Percentiles rank a stretch among this genome's conserved stretches.
Evolutionary conservation across 2,113 vertebrate species (phyloP).

Genomic region (Peucedramus taeniatus): DNA sequence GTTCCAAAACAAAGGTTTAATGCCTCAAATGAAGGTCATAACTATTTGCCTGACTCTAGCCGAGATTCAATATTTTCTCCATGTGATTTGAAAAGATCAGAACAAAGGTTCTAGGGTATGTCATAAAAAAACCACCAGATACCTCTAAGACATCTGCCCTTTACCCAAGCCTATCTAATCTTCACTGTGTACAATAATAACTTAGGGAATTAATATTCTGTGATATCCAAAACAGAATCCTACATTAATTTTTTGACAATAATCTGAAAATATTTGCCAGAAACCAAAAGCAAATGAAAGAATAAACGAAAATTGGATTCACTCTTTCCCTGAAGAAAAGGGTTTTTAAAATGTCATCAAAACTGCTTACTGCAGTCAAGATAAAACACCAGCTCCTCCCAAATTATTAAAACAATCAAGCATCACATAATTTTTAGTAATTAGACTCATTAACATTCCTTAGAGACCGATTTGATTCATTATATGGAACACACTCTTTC

Average conservation of each 20-base stretch:
- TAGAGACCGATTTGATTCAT: conserved; percentile 51
- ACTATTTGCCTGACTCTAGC: conserved; percentile 46
- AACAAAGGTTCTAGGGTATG: conserved; percentile 25
- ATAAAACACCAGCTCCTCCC: conserved; percentile 49
- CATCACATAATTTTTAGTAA: conserved; percentile 61
- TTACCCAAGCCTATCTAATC: conserved; percentile 32
- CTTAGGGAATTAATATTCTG: conserved; percentile 18
- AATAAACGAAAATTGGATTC: neutral
- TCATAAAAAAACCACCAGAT: neutral
- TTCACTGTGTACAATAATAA: conserved; percentile 21
- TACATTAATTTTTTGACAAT: conserved; percentile 32
- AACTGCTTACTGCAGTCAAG: conserved; percentile 28
- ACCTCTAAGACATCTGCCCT: conserved; percentile 37
- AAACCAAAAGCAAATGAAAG: conserved; percentile 41
- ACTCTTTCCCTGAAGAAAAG: neutral
- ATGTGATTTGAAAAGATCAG: conserved; percentile 45
- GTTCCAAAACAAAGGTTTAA: conserved; percentile 25
- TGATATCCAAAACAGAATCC: conserved; percentile 32
- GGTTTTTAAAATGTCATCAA: conserved; percentile 20
- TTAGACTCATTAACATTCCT: conserved; percentile 65
- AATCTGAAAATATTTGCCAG: conserved; percentile 15
- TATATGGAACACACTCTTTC: neutral
- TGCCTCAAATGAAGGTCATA: conserved; percentile 59
- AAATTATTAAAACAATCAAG: conserved; percentile 69
- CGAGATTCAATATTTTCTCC: conserved; percentile 47